Evolutionary conservation across 2,797 vertebrate genomes (phyloP).

Genomic region (Onychomys torridus): DNA sequence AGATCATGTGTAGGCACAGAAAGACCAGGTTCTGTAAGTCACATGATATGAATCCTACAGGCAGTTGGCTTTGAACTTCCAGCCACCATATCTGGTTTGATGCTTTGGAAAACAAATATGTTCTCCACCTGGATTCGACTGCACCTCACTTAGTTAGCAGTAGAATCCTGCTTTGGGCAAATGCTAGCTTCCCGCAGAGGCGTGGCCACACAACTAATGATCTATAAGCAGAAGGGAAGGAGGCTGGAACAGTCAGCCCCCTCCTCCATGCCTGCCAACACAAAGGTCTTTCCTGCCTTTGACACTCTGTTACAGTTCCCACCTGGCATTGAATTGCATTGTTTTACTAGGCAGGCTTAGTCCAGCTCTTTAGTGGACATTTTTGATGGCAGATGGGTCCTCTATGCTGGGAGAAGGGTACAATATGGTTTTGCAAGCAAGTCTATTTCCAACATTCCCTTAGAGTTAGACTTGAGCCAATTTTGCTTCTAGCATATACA

Average conservation of each 20-base stretch:
- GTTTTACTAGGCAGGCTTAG: background rate
- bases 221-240: background rate
- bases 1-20: rapidly evolving
- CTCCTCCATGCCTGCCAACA: rapidly evolving
- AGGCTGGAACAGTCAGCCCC: rapidly evolving
- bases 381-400: background rate
- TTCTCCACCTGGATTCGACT: too few species aligned
- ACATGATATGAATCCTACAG: background rate
- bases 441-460: background rate
- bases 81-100: background rate
- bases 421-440: background rate
- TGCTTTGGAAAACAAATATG: background rate
- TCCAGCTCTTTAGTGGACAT: background rate
- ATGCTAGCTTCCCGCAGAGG: background rate
- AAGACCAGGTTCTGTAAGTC: background rate
- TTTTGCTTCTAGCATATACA: background rate
- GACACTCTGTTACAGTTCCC: background rate
- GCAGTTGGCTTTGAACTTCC: background rate
- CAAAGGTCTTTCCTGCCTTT: background rate
- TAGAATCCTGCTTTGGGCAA: background rate
- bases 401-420: background rate
- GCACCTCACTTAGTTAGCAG: background rate
- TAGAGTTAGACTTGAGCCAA: background rate
- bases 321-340: background rate
- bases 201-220: background rate